Evolutionary conservation across 1,140 invertebrate species (phyloP).

Genomic region (Zaprionus ghesquierei): DNA sequence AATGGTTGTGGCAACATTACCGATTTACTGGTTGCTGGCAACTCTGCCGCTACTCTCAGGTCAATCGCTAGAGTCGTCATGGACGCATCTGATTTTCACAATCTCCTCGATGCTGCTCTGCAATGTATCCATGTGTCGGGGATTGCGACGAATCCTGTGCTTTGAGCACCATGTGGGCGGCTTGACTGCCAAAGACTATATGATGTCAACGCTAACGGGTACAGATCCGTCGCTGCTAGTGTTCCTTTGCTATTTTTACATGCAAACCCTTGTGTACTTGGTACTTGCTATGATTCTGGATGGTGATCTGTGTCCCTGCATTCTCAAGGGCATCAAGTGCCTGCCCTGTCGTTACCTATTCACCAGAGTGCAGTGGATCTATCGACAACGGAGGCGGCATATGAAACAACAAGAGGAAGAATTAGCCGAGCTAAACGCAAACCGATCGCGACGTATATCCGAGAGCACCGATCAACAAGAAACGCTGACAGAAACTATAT

Average conservation of each 20-base stretch:
- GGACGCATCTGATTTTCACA: neutral
- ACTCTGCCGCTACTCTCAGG: constrained; percentile 32
- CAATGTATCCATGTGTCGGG: constrained; percentile 49
- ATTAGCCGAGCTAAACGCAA: neutral
- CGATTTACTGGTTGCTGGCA: constrained; percentile 43
- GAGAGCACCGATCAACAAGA: neutral
- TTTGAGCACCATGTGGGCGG: neutral
- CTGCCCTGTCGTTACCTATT: neutral
- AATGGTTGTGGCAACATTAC: constrained; percentile 24
- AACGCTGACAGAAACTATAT: neutral
- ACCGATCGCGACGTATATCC: neutral
- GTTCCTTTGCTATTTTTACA: constrained; percentile 19
- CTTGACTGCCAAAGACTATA: neutral
- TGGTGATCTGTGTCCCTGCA: neutral
- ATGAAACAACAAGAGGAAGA: neutral
- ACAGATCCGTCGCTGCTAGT: constrained; percentile 4
- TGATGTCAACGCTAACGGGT: neutral
- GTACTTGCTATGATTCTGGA: constrained; percentile 10
- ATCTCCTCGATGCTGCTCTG: constrained; percentile 14
- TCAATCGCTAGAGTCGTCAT: neutral
- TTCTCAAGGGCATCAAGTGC: neutral
- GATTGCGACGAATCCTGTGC: constrained; percentile 27
- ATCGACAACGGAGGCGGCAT: neutral
- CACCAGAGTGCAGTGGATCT: neutral
- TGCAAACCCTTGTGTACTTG: constrained; percentile 24